A percentile compares a stretch with the other conserved stretches of the same genome.
Evolutionary conservation across 2,113 vertebrate species (phyloP).

Genomic region (Oxygymnocypris stewartii): DNA sequence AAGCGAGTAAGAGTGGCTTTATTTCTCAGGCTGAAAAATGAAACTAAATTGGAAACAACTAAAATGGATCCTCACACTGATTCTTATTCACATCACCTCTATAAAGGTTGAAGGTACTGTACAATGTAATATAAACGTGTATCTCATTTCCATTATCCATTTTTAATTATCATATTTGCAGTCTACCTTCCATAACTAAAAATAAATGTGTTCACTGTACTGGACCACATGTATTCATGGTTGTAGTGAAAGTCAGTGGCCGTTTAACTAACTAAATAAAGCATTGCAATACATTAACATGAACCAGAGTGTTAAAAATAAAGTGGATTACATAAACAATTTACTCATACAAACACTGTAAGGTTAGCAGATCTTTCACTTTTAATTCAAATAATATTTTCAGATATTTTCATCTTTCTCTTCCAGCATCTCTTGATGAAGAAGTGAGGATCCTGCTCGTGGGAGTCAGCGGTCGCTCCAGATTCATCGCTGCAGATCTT

Average conservation of each 20-base stretch:
- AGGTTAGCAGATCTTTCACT: not conserved
- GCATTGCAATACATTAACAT: too few relatives aligned
- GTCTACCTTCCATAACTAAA: too few relatives aligned
- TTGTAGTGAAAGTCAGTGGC: not conserved
- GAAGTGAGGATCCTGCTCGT: not conserved
- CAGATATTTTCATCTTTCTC: not conserved
- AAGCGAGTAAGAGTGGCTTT: not conserved
- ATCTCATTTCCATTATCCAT: too few relatives aligned
- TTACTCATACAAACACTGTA: too few relatives aligned
- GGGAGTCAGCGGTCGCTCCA: not conserved
- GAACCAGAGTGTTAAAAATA: too few relatives aligned
- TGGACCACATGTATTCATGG: too few relatives aligned
- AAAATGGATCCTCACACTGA: not conserved
- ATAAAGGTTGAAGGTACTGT: not conserved
- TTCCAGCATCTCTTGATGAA: not conserved
- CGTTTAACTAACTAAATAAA: too few relatives aligned
- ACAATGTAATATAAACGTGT: too few relatives aligned
- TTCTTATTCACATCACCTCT: not conserved
- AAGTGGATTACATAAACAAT: too few relatives aligned
- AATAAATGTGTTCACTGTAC: too few relatives aligned
- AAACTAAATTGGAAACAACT: not conserved
- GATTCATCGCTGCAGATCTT: conserved; percentile 5
- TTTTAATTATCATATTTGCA: too few relatives aligned
- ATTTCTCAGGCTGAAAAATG: not conserved
- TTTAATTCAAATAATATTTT: not conserved